phyloP scores from a whole-genome alignment of 2,113 vertebrate species.

The Miniopterus natalensis region DNA sequence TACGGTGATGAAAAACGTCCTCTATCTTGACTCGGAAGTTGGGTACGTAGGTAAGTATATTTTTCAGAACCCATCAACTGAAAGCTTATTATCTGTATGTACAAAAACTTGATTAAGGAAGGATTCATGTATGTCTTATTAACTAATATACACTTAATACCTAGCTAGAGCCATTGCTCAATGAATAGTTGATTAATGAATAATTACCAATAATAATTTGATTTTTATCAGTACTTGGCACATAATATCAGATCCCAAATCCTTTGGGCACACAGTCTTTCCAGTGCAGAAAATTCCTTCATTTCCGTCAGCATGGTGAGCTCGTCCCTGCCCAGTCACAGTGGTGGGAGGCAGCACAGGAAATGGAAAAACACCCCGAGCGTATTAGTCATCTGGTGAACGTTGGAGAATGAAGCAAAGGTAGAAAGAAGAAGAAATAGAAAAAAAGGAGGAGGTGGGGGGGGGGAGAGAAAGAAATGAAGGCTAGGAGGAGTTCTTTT shows the following conservation, averaged over 20 bases:
- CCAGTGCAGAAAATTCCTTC: constrained; percentile 5
- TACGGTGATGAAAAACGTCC: not conserved
- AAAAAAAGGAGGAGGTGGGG: not conserved
- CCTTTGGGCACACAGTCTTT: not conserved
- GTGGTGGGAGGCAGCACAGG: not conserved
- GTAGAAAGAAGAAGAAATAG: not conserved
- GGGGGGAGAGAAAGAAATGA: not conserved
- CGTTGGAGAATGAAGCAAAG: constrained; percentile 32
- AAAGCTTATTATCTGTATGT: not conserved
- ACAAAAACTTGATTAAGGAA: constrained; percentile 25
- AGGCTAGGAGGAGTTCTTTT: not conserved
- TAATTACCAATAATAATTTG: not conserved
- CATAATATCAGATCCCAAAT: not conserved
- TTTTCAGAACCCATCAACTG: not conserved
- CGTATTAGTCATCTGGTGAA: not conserved
- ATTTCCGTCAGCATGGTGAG: not conserved
- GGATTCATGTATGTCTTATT: not conserved
- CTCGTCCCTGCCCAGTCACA: not conserved
- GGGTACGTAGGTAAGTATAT: not conserved
- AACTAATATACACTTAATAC: not conserved
- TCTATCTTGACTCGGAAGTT: not conserved
- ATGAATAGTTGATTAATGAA: not conserved
- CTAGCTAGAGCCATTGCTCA: not conserved
- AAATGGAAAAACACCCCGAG: constrained; percentile 11
- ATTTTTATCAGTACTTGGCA: not conserved